Conservation (phyloP, 2,888 invertebrate species). For the Rhagonycha fulva region DNA sequence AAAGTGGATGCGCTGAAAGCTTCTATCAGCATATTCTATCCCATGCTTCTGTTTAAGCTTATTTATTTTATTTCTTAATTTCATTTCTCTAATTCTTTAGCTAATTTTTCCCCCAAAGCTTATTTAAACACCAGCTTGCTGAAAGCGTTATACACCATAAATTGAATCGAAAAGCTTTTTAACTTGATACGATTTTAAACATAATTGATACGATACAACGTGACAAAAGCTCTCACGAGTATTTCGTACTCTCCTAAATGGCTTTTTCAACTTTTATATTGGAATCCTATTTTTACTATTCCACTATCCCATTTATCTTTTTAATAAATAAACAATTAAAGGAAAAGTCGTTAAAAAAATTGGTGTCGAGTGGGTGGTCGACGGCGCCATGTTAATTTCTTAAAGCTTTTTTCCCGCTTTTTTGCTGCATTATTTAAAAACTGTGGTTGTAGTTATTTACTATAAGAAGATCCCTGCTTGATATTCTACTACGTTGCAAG, state of each 20-base stretch:
- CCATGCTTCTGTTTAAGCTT: neutral
- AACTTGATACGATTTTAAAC: neutral
- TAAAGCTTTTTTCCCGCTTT: neutral
- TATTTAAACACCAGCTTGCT: neutral
- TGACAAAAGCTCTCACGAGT: neutral
- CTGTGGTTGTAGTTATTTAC: neutral
- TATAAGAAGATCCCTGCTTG: neutral
- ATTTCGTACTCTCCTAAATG: neutral
- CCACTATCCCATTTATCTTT: neutral
- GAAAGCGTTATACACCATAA: neutral
- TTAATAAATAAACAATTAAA: neutral
- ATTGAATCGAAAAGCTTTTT: neutral
- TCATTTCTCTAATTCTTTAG: neutral
- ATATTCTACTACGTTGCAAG: neutral
- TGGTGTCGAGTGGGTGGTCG: neutral
- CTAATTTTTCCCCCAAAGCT: neutral
- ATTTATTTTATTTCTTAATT: neutral
- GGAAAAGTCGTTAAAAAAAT: neutral
- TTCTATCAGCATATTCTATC: conserved; percentile 17
- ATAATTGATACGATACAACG: neutral
- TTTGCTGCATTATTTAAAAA: too few species aligned
- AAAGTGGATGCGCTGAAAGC: conserved; percentile 21
- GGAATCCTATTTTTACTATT: neutral
- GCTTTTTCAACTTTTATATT: neutral
- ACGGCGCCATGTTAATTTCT: neutral